Base-by-base conservation (phyloP, 2,888 invertebrate genomes). In the Pimpla rufipes region DNA sequence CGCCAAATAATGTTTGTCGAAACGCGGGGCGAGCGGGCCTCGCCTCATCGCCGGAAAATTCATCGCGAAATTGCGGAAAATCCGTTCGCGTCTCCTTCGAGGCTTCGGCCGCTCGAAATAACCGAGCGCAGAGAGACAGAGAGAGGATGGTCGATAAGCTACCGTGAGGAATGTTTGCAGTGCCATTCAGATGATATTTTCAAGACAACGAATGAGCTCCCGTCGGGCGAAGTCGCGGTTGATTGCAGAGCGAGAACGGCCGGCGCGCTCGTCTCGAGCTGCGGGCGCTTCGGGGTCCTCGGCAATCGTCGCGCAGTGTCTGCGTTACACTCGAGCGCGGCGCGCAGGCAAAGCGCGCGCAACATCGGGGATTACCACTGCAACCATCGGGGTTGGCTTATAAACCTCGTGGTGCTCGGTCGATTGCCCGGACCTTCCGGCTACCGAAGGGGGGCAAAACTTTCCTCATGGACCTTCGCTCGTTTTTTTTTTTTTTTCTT, bases 181-280 rank as follows among this genome's bases (percentile, higher is more conserved):
- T 87, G 85, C 88, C 86, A 87, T 88, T 88, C 88, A 87, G 88
- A 88, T 86, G 88, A 87, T 89, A 88, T 89, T 89, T 89, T 88
- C 87, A 86, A 87, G 86, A 88, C 89, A 89, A 89, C 89, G 87
- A 84, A 85, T 85, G 87, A 85, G 86, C 87, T 86, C 74, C 79
- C 84, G 84, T 78, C 83, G 77, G n/a, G 64, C 77, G 40, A 70
- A 52, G 75, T 68, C 70, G 71, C 64, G 70, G 77, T 74, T 78
- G 82, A 85, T 78, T 75, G 79, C 83, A 83, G 73, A 73, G 83
- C 29, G 29, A 5, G 3, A 5, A 5, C 29, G 29, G 29, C 29
- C 3, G 5, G 75, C 35, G 62, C 76, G 68, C 50, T 76, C 45
- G n/a, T n/a, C 37, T 50, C 2, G 3, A 16, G 18, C 50, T 42